A percentile compares a stretch with the other conserved stretches of the same genome.
Conservation (phyloP, 1,140 invertebrate genomes). For the Schmidtea mediterranea region DNA sequence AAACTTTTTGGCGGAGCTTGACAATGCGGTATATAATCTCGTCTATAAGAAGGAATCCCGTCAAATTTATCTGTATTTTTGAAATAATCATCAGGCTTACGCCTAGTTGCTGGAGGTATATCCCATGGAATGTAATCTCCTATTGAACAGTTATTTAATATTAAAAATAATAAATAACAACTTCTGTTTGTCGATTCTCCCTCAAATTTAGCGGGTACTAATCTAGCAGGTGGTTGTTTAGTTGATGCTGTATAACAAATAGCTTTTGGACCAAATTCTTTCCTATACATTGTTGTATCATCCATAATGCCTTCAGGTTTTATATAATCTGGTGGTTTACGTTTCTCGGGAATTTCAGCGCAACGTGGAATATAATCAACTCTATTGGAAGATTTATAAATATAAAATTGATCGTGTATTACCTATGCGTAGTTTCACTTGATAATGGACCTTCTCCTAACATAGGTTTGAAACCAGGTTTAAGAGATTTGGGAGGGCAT, state of each 20-base stretch:
- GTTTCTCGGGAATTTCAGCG: constrained; percentile 14
- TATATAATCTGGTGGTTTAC: constrained; percentile 15
- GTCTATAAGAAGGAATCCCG: constrained; percentile 18
- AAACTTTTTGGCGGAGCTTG: constrained; percentile 14
- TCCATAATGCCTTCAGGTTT: constrained; percentile 26
- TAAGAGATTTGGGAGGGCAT: constrained; percentile 12
- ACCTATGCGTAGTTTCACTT: constrained; percentile 20
- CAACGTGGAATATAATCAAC: constrained; percentile 23
- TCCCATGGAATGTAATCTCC: no score
- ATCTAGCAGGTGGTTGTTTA: not conserved
- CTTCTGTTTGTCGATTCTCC: no score
- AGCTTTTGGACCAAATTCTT: constrained; percentile 12
- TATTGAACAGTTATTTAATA: no score
- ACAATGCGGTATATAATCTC: constrained; percentile 18
- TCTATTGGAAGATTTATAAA: constrained; percentile 19
- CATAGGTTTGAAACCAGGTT: constrained; percentile 13
- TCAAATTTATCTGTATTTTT: constrained; percentile 12
- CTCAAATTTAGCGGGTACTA: constrained; percentile 2
- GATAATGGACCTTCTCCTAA: constrained; percentile 13
- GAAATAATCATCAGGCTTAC: constrained; percentile 6
- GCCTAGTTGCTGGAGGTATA: not conserved
- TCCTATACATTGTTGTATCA: constrained; percentile 23
- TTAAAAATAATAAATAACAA: no score
- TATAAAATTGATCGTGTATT: no score
- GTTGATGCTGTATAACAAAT: not conserved